These are phyloP conservation scores for Chloroceryle aenea DNA, from an alignment of 2,113 vertebrate genomes.

Conservation along the genomic window DNA sequence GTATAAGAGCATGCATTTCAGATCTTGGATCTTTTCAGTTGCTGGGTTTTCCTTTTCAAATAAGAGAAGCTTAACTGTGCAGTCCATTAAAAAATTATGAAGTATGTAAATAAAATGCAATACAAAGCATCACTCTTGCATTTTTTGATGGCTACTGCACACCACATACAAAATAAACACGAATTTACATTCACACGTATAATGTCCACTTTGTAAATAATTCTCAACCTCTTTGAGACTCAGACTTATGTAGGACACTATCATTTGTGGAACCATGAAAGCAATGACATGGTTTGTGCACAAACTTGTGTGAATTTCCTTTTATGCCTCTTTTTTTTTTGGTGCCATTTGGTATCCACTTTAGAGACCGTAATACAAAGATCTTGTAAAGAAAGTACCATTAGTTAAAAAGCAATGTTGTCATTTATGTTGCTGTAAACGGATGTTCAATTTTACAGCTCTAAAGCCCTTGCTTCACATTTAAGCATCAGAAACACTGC, in stretches of 20 bases:
- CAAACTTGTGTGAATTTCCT: neutral
- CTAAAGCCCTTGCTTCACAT: neutral
- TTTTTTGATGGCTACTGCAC: neutral
- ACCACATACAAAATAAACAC: neutral
- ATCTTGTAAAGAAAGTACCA: neutral
- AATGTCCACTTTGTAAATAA: neutral
- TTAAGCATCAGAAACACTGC: neutral
- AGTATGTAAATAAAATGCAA: neutral
- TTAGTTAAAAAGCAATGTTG: neutral
- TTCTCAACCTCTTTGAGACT: neutral
- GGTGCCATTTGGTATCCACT: neutral
- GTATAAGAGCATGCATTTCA: neutral
- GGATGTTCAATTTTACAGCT: neutral
- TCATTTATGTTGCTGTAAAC: neutral
- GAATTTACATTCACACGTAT: neutral
- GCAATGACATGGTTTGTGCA: neutral
- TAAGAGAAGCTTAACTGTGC: neutral
- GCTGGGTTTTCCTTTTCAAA: neutral
- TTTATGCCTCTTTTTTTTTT: neutral
- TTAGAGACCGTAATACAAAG: slow-evolving; percentile 1
- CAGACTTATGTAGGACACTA: neutral
- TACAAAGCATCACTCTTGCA: neutral
- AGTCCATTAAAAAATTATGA: neutral
- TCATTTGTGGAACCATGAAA: neutral
- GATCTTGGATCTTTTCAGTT: neutral